phyloP scores from a whole-genome alignment of 1,140 invertebrate species.

The Cotesia vestalis region DNA sequence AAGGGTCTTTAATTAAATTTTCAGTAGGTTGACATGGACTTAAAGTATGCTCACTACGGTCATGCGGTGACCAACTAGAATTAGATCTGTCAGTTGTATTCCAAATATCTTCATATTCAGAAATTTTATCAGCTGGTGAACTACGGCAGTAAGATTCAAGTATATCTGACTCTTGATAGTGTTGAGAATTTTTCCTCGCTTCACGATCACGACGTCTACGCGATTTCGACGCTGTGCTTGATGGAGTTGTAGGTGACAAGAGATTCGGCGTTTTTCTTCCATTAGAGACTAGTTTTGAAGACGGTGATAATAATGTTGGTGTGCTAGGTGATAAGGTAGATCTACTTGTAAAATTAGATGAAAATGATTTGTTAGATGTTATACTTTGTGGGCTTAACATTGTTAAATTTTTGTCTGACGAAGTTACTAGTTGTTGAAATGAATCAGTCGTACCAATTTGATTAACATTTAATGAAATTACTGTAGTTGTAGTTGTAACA shows the following conservation, averaged over 20 bases:
- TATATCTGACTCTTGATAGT: slow-evolving; percentile 84
- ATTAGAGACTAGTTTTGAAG: slow-evolving; percentile 51
- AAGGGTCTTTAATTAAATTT: slow-evolving; percentile 3
- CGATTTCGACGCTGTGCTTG: slow-evolving; percentile 57
- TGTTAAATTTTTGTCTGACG: slow-evolving; percentile 26
- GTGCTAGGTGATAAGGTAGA: slow-evolving; percentile 53
- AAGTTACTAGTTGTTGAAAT: slow-evolving; percentile 46
- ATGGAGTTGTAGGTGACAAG: slow-evolving; percentile 60
- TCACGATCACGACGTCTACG: slow-evolving; percentile 59
- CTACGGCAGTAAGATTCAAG: slow-evolving; percentile 88
- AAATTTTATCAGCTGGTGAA: slow-evolving; percentile 88
- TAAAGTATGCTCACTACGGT: slow-evolving; percentile 49
- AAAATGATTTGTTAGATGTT: slow-evolving; percentile 57
- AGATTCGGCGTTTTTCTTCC: slow-evolving; percentile 50
- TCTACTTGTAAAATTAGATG: slow-evolving; percentile 52
- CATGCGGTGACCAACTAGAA: slow-evolving; percentile 69
- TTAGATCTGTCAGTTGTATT: slow-evolving; percentile 66
- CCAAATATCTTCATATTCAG: slow-evolving; percentile 96
- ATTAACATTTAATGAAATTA: slow-evolving; percentile 81
- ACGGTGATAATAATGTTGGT: slow-evolving; percentile 49
- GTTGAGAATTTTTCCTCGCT: slow-evolving; percentile 66
- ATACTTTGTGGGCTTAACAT: slow-evolving; percentile 57
- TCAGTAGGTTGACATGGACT: slow-evolving; percentile 20
- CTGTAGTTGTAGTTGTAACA: slow-evolving; percentile 56
- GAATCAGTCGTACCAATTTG: slow-evolving; percentile 46